These are phyloP conservation scores for Spondyliosoma cantharus DNA, from an alignment of 2,797 vertebrate genomes.

Conservation along the genomic window DNA sequence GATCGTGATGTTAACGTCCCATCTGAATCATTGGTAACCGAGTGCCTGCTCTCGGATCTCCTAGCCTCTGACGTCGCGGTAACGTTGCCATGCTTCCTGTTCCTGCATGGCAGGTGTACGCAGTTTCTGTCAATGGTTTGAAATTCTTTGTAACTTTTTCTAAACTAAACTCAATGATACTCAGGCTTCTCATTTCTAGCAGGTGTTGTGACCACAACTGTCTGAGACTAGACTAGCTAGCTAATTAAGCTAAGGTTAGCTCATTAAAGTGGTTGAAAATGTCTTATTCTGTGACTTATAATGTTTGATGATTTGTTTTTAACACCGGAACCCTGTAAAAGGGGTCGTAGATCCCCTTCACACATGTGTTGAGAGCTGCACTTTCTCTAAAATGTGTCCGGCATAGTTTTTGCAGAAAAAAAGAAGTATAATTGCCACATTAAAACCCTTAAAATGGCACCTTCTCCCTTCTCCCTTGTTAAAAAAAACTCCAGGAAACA, in stretches of 20 bases:
- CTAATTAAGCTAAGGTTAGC: slow-evolving; percentile 12
- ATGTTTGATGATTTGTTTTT: not conserved
- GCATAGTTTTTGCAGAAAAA: too few species aligned
- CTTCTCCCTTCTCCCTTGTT: too few species aligned
- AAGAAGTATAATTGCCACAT: too few species aligned
- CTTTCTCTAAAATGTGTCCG: too few species aligned
- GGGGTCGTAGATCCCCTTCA: too few species aligned
- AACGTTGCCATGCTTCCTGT: not conserved
- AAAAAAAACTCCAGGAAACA: too few species aligned
- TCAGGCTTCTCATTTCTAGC: not conserved
- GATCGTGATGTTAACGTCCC: not conserved
- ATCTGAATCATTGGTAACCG: slow-evolving; percentile 2
- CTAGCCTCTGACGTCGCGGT: too few species aligned
- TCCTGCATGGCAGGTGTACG: not conserved
- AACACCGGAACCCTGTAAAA: not conserved
- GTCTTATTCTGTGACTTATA: not conserved
- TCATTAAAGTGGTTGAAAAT: not conserved
- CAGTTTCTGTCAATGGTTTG: not conserved
- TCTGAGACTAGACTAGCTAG: not conserved
- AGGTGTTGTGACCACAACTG: not conserved
- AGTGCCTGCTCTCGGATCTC: not conserved
- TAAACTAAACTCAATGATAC: not conserved
- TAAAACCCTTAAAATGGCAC: too few species aligned
- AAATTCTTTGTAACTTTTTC: too few species aligned
- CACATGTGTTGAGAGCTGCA: too few species aligned